Evolutionary conservation across 1,140 invertebrate genomes (phyloP).

Genomic region (Rhizoglyphus robini): DNA sequence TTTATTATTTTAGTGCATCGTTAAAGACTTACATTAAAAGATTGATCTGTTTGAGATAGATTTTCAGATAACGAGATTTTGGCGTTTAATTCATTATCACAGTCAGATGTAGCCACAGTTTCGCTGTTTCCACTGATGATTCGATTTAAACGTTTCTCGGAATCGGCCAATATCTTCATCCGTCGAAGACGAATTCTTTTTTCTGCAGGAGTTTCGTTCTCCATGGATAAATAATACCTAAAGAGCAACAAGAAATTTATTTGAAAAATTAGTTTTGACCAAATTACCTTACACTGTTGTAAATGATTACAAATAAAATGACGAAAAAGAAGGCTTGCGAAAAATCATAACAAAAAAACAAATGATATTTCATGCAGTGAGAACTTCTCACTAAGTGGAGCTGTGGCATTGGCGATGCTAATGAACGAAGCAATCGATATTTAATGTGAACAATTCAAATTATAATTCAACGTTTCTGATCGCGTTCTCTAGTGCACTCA

Average conservation of each 20-base stretch:
- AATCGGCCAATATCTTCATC: neutral
- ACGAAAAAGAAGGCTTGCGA: neutral
- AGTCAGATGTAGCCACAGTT: neutral
- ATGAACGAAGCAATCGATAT: neutral
- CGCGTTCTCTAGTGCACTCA: too few relatives aligned
- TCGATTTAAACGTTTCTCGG: constrained; percentile 3
- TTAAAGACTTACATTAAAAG: too few relatives aligned
- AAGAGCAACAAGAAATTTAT: too few relatives aligned
- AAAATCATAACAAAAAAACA: neutral
- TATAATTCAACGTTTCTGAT: too few relatives aligned
- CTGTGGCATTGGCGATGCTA: neutral
- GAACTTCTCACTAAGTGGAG: too few relatives aligned
- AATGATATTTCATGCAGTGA: neutral
- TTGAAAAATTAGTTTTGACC: too few relatives aligned
- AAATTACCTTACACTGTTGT: too few relatives aligned
- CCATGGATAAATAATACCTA: too few relatives aligned
- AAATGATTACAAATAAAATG: too few relatives aligned
- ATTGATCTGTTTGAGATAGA: neutral
- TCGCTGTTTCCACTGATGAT: neutral
- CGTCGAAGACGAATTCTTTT: neutral
- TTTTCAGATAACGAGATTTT: neutral
- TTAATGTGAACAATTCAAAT: neutral
- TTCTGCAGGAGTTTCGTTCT: neutral
- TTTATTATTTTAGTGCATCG: too few relatives aligned
- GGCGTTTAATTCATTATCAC: neutral